Evolutionary conservation across 2,113 vertebrate species (phyloP), one percentile per base, ranked within the genome.

Genomic region (Cynopterus brachyotis): DNA sequence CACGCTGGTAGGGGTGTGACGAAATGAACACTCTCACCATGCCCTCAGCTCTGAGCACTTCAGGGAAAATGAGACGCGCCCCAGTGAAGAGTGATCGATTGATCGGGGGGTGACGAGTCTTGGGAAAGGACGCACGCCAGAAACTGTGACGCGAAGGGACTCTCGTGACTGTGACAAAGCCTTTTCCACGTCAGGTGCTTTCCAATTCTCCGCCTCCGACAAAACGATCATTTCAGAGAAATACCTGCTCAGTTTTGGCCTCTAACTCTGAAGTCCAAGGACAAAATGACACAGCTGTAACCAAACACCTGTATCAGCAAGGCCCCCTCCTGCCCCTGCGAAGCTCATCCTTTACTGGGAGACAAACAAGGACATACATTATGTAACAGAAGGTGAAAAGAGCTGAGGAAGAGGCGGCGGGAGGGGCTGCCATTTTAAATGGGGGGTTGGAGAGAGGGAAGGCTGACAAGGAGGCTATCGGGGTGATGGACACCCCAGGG

Each of bases 191-290:
- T n/a, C 42, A 64, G 55, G 40, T 3, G 42, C 40, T 7, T 88
- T 53, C 66, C 45, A 40, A 3, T 19, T 87, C 53, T 80, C 42
- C 28, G 64, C n/a, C 47, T 35, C 59, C 50, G 69, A 37, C 60
- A 32, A 35, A 69, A 35, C 2, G 66, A 67, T 11, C 17, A 66
- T 47, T 47, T 47, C 47, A 47, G 47, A 47, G 47, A 47, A 15
- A 47, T 3, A 13, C 47, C 47, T 3, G 6, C 47, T 45, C 24
- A 37, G 2, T 60, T 75, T 32, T 45, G 81, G 60, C 20, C 73
- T 67, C 86, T 66, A 50, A 64, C 53, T 59, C 47, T 66, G 45
- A 79, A 57, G 28, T 26, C 81, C 53, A 37, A 81, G 70, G 84
- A 32, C 22, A 30, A 35, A 50, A 67, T 4, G 20, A 16, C 62